phyloP scores from a whole-genome alignment of 2,888 invertebrate species.

The Campopleginae sp. region DNA sequence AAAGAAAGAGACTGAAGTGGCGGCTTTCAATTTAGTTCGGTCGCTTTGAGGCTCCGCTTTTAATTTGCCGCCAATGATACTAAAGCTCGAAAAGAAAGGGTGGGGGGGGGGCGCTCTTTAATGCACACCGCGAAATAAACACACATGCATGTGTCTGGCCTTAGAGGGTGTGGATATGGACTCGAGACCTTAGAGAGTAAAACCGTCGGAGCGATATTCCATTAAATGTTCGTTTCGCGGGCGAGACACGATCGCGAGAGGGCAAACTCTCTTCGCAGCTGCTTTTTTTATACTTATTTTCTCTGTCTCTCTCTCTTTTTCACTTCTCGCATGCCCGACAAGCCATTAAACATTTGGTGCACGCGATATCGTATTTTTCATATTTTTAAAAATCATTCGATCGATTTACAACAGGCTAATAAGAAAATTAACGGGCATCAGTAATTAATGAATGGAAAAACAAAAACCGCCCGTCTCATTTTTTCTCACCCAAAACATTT shows the following conservation, averaged over 20 bases:
- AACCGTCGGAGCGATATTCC: constrained; percentile 68
- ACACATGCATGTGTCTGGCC: constrained; percentile 32
- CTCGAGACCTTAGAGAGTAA: constrained; percentile 48
- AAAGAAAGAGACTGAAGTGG: constrained; percentile 37
- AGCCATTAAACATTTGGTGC: constrained; percentile 42
- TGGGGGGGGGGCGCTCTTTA: constrained; percentile 67
- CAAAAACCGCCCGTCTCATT: neutral
- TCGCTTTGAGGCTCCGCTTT: constrained; percentile 75
- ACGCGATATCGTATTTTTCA: constrained; percentile 46
- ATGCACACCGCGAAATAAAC: constrained; percentile 70
- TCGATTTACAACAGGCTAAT: constrained; percentile 10
- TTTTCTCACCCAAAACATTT: neutral
- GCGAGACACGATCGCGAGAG: constrained; percentile 54
- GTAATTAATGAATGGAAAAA: neutral
- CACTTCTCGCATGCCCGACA: constrained; percentile 14
- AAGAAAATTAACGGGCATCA: neutral
- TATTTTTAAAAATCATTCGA: constrained; percentile 7
- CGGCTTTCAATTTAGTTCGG: constrained; percentile 76
- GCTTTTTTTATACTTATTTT: neutral
- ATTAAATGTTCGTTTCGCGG: constrained; percentile 74
- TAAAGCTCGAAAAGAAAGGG: constrained; percentile 74
- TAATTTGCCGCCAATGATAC: constrained; percentile 79
- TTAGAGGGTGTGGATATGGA: constrained; percentile 12
- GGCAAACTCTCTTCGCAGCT: constrained; percentile 26
- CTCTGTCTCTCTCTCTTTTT: neutral